phyloP scores from a whole-genome alignment of 1,140 invertebrate species.

The Chironomus tepperi region DNA sequence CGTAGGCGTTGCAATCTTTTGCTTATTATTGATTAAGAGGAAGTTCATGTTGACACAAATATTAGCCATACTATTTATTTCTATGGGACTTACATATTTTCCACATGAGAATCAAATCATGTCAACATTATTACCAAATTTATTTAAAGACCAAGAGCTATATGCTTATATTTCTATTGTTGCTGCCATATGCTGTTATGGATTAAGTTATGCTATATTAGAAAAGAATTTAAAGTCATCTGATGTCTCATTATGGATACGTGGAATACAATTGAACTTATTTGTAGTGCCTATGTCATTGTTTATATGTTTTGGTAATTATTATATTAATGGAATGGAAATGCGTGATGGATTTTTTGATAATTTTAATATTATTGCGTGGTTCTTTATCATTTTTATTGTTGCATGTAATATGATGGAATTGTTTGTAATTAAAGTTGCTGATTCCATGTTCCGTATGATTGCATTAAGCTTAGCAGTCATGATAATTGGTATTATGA shows the following conservation, averaged over 20 bases:
- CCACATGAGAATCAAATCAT: neutral
- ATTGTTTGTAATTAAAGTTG: conserved; percentile 30
- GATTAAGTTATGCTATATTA: neutral
- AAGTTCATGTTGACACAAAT: neutral
- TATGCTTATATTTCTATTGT: neutral
- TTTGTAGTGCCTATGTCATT: conserved; percentile 13
- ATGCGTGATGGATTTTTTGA: conserved; percentile 16
- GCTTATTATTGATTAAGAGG: neutral
- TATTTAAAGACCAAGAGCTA: neutral
- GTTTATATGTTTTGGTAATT: neutral
- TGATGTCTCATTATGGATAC: neutral
- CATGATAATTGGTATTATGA: conserved; percentile 32
- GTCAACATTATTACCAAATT: neutral
- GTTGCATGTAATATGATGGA: conserved; percentile 24
- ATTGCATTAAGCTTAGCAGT: neutral
- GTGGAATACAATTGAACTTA: neutral
- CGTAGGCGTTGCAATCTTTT: neutral
- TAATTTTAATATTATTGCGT: conserved; percentile 17
- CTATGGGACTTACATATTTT: neutral
- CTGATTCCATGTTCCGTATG: conserved; percentile 22
- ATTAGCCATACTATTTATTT: neutral
- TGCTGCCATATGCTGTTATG: neutral
- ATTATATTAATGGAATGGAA: neutral
- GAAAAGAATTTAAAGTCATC: conserved; percentile 20
- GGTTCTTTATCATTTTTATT: conserved; percentile 18